phyloP scores from a whole-genome alignment of 2,797 vertebrate genomes.

The Tadarida brasiliensis region DNA sequence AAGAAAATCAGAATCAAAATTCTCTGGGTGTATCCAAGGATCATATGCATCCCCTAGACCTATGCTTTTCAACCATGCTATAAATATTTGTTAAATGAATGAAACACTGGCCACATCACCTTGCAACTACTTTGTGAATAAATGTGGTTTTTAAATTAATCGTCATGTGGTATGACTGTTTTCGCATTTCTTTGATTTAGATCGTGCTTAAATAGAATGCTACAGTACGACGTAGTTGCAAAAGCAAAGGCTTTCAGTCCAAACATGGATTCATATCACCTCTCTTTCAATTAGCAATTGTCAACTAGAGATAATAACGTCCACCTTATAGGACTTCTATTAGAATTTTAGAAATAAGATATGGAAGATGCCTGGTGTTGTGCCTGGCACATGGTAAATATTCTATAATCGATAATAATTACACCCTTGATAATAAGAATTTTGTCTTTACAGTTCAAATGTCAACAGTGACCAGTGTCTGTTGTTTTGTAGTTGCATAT shows the following conservation, averaged over 20 bases:
- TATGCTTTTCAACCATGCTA: background rate
- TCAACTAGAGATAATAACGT: background rate
- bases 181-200: background rate
- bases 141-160: background rate
- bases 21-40: background rate
- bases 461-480: background rate
- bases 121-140: background rate
- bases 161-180: background rate
- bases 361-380: background rate
- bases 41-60: background rate
- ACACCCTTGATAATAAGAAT: background rate
- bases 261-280: background rate
- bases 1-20: background rate
- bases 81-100: background rate
- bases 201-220: background rate
- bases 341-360: background rate
- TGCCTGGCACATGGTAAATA: constrained; percentile 13
- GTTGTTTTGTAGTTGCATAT: background rate
- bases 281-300: background rate
- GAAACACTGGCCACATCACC: background rate
- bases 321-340: background rate
- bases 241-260: background rate
- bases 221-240: background rate
- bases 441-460: background rate
- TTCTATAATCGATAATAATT: background rate